These are phyloP conservation scores for Megalops cyprinoides DNA, from an alignment of 2,797 vertebrate genomes.

Conservation along the genomic window DNA sequence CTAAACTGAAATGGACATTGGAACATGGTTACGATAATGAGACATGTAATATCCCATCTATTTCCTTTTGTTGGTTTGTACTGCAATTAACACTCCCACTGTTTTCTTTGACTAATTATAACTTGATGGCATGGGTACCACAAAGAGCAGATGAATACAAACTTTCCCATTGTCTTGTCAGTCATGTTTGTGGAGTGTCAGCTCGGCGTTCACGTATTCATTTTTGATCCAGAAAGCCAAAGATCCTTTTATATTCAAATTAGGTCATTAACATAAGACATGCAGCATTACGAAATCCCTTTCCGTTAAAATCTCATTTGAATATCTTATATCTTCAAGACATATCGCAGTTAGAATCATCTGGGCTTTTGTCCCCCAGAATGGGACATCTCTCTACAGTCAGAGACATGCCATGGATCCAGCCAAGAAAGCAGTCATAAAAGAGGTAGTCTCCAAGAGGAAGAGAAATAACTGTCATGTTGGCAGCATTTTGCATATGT, in stretches of 20 bases:
- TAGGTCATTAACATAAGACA: constrained; percentile 82
- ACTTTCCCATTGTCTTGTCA: constrained; percentile 78
- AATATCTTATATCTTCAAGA: constrained; percentile 84
- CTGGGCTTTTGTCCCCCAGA: constrained; percentile 75
- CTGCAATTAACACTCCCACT: constrained; percentile 17
- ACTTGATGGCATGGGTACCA: constrained; percentile 39
- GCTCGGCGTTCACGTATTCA: constrained; percentile 56
- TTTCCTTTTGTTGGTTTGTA: not conserved
- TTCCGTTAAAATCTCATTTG: constrained; percentile 79
- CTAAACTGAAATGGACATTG: not conserved
- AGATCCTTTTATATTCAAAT: constrained; percentile 82
- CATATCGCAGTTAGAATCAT: constrained; percentile 69
- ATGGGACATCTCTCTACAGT: constrained; percentile 73
- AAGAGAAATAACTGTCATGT: constrained; percentile 72
- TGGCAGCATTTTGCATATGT: constrained; percentile 71
- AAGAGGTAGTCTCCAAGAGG: constrained; percentile 66
- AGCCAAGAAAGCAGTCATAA: constrained; percentile 74
- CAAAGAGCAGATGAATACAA: constrained; percentile 50
- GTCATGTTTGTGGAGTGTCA: constrained; percentile 66
- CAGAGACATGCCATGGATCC: constrained; percentile 68
- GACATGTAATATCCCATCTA: not conserved
- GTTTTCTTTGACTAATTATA: constrained; percentile 18
- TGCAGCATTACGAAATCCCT: constrained; percentile 70
- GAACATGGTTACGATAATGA: not conserved
- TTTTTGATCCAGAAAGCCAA: constrained; percentile 65